Percentiles rank a stretch among this genome's conserved stretches.
Evolutionary conservation across 2,888 invertebrate species (phyloP).

Genomic region (Cerastis rubricosa): DNA sequence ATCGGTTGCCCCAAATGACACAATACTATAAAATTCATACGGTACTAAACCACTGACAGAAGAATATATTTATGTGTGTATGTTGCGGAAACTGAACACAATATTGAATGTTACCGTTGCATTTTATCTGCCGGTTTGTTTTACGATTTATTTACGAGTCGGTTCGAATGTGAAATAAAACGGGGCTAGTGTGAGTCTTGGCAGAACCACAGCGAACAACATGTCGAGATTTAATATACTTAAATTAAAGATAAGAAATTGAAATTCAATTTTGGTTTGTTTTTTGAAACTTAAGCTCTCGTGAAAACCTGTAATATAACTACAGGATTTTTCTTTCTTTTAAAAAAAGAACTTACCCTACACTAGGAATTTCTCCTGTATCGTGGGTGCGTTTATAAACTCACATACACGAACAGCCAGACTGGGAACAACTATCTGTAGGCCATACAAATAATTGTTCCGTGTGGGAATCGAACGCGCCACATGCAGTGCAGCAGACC

Average conservation of each 20-base stretch:
- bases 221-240: slow-evolving; percentile 19
- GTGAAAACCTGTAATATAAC: background rate
- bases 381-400: no score
- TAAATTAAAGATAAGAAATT: slow-evolving; percentile 16
- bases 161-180: slow-evolving; percentile 56
- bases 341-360: no score
- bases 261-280: background rate
- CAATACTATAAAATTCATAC: background rate
- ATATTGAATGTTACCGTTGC: slow-evolving; percentile 47
- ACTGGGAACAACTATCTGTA: no score
- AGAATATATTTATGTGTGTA: background rate
- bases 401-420: no score
- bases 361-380: no score
- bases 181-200: slow-evolving; percentile 35
- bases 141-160: slow-evolving; percentile 51
- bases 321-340: no score
- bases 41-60: background rate
- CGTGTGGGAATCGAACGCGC: no score
- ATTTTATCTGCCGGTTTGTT: slow-evolving; percentile 46
- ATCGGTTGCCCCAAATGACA: background rate
- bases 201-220: slow-evolving; percentile 21
- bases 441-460: no score
- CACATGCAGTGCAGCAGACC: no score
- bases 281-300: background rate
- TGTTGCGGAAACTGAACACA: slow-evolving; percentile 28